Evolutionary conservation across 2,888 invertebrate genomes (phyloP).

Genomic region (Protula sp.): DNA sequence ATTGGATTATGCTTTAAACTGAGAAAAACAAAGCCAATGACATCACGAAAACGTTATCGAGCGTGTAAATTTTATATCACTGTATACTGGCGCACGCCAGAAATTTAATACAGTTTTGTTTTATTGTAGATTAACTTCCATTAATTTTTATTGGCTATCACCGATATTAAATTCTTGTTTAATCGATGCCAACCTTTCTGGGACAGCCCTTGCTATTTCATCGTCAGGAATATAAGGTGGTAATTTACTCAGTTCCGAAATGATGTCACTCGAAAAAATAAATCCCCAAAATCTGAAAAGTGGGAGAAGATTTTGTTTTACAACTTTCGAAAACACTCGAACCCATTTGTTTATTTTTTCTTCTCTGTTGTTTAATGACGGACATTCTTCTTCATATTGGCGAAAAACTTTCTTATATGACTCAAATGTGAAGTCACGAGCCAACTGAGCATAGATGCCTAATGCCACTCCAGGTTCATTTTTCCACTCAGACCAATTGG

Average conservation of each 20-base stretch:
- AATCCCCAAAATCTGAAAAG: constrained; percentile 28
- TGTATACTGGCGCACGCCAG: too few relatives aligned
- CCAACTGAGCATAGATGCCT: constrained; percentile 26
- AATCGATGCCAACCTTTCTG: constrained; percentile 9
- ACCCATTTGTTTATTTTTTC: constrained; percentile 29
- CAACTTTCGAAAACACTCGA: constrained; percentile 17
- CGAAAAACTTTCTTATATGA: constrained; percentile 24
- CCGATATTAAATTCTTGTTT: constrained; percentile 1
- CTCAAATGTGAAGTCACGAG: constrained; percentile 24
- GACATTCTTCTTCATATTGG: constrained; percentile 18
- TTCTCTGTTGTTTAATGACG: constrained; percentile 9
- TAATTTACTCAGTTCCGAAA: constrained; percentile 5
- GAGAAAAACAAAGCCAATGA: too few relatives aligned
- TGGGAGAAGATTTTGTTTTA: constrained; percentile 21
- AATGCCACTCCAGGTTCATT: constrained; percentile 22
- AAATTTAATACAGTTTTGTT: too few relatives aligned
- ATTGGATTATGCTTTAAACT: too few relatives aligned
- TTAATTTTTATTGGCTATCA: too few relatives aligned
- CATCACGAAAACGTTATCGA: too few relatives aligned
- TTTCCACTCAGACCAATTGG: constrained; percentile 21
- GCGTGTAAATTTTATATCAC: too few relatives aligned
- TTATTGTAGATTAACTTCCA: too few relatives aligned
- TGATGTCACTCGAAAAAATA: constrained; percentile 9
- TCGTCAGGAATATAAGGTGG: constrained; percentile 21
- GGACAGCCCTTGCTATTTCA: constrained; percentile 14